A percentile compares a stretch with the other conserved stretches of the same genome.
These are phyloP conservation scores for Mareca penelope DNA, from an alignment of 2,797 vertebrate species.

Conservation along the genomic window DNA sequence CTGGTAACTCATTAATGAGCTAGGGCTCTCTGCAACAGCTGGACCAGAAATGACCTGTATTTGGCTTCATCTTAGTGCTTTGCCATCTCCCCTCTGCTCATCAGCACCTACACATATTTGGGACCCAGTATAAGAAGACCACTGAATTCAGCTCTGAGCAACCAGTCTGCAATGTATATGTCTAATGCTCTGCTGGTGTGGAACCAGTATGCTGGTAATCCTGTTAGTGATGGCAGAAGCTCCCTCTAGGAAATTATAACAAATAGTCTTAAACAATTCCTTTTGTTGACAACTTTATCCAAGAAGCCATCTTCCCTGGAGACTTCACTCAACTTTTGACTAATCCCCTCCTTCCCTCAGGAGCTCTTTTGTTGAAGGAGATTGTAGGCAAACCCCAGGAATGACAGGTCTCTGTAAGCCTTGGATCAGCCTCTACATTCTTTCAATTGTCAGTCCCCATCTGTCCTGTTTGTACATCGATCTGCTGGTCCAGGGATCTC, in stretches of 20 bases:
- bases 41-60: neutral
- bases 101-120: slow-evolving; percentile 52
- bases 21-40: slow-evolving; percentile 18
- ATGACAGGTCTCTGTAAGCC: slow-evolving; percentile 61
- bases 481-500: slow-evolving; percentile 61
- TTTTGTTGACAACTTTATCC: slow-evolving; percentile 77
- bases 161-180: slow-evolving; percentile 39
- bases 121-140: slow-evolving; percentile 30
- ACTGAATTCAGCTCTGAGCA: slow-evolving; percentile 59
- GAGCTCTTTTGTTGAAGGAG: slow-evolving; percentile 71
- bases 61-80: slow-evolving; percentile 31
- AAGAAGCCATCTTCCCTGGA: slow-evolving; percentile 74
- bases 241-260: slow-evolving; percentile 65
- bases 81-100: slow-evolving; percentile 33
- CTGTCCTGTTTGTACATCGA: slow-evolving; percentile 65
- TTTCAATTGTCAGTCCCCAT: slow-evolving; percentile 64
- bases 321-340: slow-evolving; percentile 71
- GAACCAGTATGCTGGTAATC: slow-evolving; percentile 64
- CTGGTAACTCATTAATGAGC: slow-evolving; percentile 20
- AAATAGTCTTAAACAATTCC: slow-evolving; percentile 74
- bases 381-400: slow-evolving; percentile 64
- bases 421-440: slow-evolving; percentile 56
- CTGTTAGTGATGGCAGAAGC: slow-evolving; percentile 66
- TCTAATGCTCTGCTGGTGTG: slow-evolving; percentile 53
- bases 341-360: slow-evolving; percentile 72